Evolutionary conservation across 1,140 invertebrate species (phyloP).

Genomic region (Platyscapa corneri): DNA sequence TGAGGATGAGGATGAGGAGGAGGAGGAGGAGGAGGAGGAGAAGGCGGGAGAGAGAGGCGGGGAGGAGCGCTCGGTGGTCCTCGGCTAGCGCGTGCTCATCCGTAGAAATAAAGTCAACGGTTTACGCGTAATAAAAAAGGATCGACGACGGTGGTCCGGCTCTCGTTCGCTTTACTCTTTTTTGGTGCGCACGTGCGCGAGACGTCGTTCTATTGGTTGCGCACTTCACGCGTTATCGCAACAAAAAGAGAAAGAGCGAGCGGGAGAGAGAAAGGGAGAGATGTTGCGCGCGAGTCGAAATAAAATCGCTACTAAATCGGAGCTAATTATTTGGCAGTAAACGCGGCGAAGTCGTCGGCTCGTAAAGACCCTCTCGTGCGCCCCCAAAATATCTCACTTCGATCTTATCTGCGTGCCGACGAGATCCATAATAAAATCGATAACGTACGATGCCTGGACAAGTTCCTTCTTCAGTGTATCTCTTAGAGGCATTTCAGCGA

Average conservation of each 20-base stretch:
- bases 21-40: neutral
- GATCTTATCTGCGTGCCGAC: constrained; percentile 36
- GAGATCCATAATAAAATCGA: constrained; percentile 60
- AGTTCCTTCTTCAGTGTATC: constrained; percentile 11
- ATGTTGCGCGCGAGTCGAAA: constrained; percentile 50
- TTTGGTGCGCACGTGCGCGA: constrained; percentile 49
- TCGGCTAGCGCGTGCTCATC: constrained; percentile 26
- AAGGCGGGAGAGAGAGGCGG: neutral
- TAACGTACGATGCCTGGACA: constrained; percentile 54
- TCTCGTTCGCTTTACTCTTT: constrained; percentile 34
- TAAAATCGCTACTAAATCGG: constrained; percentile 72
- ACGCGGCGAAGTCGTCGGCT: constrained; percentile 64
- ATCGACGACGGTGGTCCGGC: constrained; percentile 66
- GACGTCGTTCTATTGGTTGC: constrained; percentile 52
- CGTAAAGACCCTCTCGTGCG: constrained; percentile 61
- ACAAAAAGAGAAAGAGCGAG: constrained; percentile 54
- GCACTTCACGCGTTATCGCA: constrained; percentile 55
- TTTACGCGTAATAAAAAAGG: constrained; percentile 71
- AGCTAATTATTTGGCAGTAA: constrained; percentile 73
- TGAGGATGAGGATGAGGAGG: neutral
- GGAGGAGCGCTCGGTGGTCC: constrained; percentile 45
- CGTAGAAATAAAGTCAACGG: constrained; percentile 69
- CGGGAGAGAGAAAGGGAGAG: constrained; percentile 38
- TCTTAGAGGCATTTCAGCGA: neutral
- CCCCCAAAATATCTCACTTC: constrained; percentile 45